Base-by-base conservation (phyloP, 2,113 vertebrate species). In the Neolamprologus devosi region DNA sequence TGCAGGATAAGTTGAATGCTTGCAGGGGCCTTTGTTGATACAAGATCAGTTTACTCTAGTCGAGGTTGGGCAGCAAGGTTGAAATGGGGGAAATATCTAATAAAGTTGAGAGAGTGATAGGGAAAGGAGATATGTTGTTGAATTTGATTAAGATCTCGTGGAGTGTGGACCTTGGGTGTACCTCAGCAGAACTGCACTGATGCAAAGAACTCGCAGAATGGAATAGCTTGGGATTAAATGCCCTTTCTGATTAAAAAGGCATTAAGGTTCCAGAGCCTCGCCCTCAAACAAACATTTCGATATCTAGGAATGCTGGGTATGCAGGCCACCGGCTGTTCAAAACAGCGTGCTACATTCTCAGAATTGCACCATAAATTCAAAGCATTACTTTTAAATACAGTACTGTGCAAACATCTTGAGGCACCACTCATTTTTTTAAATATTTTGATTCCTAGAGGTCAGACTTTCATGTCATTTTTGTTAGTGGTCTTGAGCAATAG, bases 71-170 rank as follows among this genome's bases (percentile, higher is more conserved):
- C 90, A 80, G 49, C 53, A 11, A 33, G 53, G 73, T 83, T 63
- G 58, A 82, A 87, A 86, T 33, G 81, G 81, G 85, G 92, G 92
- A 94, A 94, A 92, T 94, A 89, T 92, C 92, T 80, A 90, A 93
- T 93, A 93, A 91, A 91, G 65, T n/a, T n/a, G 21, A 86, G 84
- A 49, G 49, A 87, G 70, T 14, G 60, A 92, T 85, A 83, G 49
- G 30, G 87, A 90, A 91, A 89, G 81, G 45, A 87, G 84, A 91
- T 88, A 91, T 89, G 88, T 92, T 92, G 70, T 84, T 91, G 70
- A 80, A 91, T 91, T 79, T 85, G 91, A 94, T 92, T 90, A 90
- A 88, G 60, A 93, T 93, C 88, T 82, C 58, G 21, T 87, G 85
- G 58, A 85, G 83, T 86, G 91, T 88, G 90, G 87, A 92, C 85